Evolutionary conservation across 2,888 invertebrate genomes (phyloP).

Genomic region (Candidula unifasciata): DNA sequence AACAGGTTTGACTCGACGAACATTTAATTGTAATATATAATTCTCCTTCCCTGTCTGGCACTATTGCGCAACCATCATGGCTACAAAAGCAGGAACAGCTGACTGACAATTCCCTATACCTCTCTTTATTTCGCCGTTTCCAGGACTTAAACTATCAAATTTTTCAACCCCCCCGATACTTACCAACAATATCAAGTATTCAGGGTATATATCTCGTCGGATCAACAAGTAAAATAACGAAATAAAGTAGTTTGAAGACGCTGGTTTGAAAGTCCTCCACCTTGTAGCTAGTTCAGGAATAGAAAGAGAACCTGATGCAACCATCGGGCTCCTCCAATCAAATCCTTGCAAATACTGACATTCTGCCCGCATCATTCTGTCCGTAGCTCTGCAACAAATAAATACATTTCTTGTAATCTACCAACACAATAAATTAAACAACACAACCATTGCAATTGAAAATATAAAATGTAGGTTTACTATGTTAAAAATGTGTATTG

Average conservation of each 20-base stretch:
- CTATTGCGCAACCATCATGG: no score
- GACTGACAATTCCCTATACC: not conserved
- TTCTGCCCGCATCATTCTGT: not conserved
- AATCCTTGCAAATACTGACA: not conserved
- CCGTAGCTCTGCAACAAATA: not conserved
- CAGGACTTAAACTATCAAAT: no score
- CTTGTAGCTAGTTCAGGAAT: not conserved
- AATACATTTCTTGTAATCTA: no score
- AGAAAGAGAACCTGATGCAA: constrained; percentile 30
- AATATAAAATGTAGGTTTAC: no score
- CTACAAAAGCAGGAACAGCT: not conserved
- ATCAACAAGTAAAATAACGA: not conserved
- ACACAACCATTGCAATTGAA: no score
- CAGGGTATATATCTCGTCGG: not conserved
- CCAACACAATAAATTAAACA: no score
- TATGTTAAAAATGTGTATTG: no score
- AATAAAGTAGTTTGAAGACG: not conserved
- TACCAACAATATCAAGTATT: no score
- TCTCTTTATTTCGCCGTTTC: not conserved
- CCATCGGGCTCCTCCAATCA: constrained; percentile 5
- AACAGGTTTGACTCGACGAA: no score
- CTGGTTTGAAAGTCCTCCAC: not conserved
- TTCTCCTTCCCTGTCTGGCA: no score
- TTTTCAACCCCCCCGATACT: no score
- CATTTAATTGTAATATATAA: no score